Percentiles rank a stretch among this genome's conserved stretches.
Conservation (phyloP, 2,888 invertebrate species). For the Carabus problematicus region DNA sequence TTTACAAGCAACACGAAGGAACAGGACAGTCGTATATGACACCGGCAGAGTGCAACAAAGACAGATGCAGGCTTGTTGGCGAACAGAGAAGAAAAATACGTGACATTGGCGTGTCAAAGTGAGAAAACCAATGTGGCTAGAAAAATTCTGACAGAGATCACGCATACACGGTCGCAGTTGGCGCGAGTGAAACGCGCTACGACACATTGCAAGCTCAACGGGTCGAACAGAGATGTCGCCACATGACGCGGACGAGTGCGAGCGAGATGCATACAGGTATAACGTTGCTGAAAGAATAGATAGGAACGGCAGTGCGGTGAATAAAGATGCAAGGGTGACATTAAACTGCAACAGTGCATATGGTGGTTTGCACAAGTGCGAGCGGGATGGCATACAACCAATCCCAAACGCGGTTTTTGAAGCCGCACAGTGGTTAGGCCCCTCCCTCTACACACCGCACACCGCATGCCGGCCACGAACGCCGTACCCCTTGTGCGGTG, state of each 20-base stretch:
- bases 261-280: slow-evolving; percentile 46
- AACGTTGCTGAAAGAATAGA: slow-evolving; percentile 52
- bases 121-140: slow-evolving; percentile 30
- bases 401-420: slow-evolving; percentile 62
- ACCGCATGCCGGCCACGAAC: slow-evolving; percentile 55
- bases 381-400: slow-evolving; percentile 57
- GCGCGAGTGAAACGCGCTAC: slow-evolving; percentile 34
- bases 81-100: slow-evolving; percentile 44
- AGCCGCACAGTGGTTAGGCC: slow-evolving; percentile 60
- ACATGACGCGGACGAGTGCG: slow-evolving; percentile 42
- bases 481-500: slow-evolving; percentile 45
- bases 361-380: slow-evolving; percentile 46
- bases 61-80: slow-evolving; percentile 34
- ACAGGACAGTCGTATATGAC: slow-evolving; percentile 42
- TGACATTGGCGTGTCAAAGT: slow-evolving; percentile 44
- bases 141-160: slow-evolving; percentile 42
- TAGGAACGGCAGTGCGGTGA: slow-evolving; percentile 33
- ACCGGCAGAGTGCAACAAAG: slow-evolving; percentile 19
- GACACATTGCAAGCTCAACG: slow-evolving; percentile 38
- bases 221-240: slow-evolving; percentile 46
- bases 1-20: slow-evolving; percentile 59
- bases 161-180: slow-evolving; percentile 10
- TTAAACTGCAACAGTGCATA: slow-evolving; percentile 11
- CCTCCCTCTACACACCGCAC: slow-evolving; percentile 61
- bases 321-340: slow-evolving; percentile 39